Evolutionary conservation across 2,797 vertebrate species (phyloP).

Genomic region (Lutra lutra): DNA sequence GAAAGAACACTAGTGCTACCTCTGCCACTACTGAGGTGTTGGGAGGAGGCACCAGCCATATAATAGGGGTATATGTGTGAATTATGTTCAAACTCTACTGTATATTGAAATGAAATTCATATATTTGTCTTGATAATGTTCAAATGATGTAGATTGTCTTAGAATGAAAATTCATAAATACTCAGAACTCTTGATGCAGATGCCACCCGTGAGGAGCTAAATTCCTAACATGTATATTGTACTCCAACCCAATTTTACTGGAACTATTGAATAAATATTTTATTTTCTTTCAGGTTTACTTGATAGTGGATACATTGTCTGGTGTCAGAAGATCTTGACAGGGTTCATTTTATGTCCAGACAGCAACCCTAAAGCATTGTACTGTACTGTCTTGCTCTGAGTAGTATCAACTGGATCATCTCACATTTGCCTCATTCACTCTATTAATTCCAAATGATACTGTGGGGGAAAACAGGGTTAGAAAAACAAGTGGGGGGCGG

Average conservation of each 20-base stretch:
- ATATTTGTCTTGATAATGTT: constrained; percentile 80
- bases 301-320: constrained; percentile 81
- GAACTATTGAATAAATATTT: constrained; percentile 83
- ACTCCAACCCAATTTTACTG: constrained; percentile 78
- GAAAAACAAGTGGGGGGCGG: constrained; percentile 53
- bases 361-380: constrained; percentile 65
- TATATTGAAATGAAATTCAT: constrained; percentile 74
- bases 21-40: constrained; percentile 67
- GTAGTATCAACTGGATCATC: constrained; percentile 63
- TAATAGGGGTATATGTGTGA: constrained; percentile 49
- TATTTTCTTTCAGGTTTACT: constrained; percentile 84
- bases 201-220: constrained; percentile 63
- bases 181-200: constrained; percentile 70
- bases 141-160: constrained; percentile 78
- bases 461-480: constrained; percentile 71
- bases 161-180: constrained; percentile 70
- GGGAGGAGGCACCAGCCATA: constrained; percentile 75
- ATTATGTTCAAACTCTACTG: constrained; percentile 76
- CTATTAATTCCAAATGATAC: constrained; percentile 69
- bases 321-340: constrained; percentile 74
- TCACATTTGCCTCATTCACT: constrained; percentile 61
- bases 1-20: constrained; percentile 67
- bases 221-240: constrained; percentile 79
- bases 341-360: constrained; percentile 71
- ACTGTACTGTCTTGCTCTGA: constrained; percentile 63